Evolutionary conservation across 2,888 invertebrate genomes (phyloP).

Genomic region (Leptinotarsa rubiginosa): DNA sequence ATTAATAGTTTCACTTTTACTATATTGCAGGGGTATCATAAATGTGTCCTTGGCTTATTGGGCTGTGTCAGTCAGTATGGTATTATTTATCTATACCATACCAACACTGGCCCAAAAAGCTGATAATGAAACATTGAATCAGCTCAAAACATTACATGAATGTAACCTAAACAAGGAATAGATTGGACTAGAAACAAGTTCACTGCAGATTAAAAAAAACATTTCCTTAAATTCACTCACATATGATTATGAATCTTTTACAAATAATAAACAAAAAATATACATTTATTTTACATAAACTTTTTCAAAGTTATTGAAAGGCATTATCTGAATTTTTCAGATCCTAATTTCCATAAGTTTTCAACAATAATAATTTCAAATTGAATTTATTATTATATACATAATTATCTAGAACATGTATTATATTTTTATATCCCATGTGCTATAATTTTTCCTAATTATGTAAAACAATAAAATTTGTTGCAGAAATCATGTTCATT

Average conservation of each 20-base stretch:
- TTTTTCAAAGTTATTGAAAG: slow-evolving; percentile 41
- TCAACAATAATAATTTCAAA: slow-evolving; percentile 43
- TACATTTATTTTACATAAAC: slow-evolving; percentile 38
- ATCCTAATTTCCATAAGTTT: slow-evolving; percentile 40
- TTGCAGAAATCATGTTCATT: slow-evolving; percentile 9
- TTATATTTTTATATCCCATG: slow-evolving; percentile 35
- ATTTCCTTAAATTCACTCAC: not conserved
- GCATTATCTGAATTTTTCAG: slow-evolving; percentile 40
- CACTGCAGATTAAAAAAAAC: not conserved
- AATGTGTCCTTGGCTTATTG: too few species aligned
- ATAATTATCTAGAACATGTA: slow-evolving; percentile 41
- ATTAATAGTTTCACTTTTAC: too few species aligned
- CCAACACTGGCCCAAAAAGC: not conserved
- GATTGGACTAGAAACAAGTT: slow-evolving; percentile 27
- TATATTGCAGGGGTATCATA: too few species aligned
- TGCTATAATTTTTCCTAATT: slow-evolving; percentile 32
- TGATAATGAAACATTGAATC: not conserved
- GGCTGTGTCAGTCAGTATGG: too few species aligned
- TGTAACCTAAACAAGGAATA: slow-evolving; percentile 32
- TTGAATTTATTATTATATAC: slow-evolving; percentile 42
- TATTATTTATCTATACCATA: too few species aligned
- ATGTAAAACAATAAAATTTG: slow-evolving; percentile 16
- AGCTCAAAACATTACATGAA: not conserved
- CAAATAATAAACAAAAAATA: slow-evolving; percentile 36
- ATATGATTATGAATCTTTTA: slow-evolving; percentile 30